phyloP scores from a whole-genome alignment of 2,113 vertebrate species.

The Lonchura striata region DNA sequence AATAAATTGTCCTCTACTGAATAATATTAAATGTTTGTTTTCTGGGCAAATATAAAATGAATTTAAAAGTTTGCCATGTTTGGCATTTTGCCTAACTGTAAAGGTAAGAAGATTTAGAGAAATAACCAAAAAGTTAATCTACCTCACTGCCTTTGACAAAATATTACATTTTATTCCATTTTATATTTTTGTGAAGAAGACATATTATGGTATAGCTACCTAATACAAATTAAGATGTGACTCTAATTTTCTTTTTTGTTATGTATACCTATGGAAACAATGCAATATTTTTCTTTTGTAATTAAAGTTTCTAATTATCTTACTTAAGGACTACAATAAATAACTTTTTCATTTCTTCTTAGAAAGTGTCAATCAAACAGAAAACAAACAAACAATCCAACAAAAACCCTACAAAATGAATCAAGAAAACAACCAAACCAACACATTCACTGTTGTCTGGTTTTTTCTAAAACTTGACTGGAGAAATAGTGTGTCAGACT shows the following conservation, averaged over 20 bases:
- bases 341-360: background rate
- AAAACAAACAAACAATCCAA: background rate
- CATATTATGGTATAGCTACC: background rate
- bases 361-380: background rate
- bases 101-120: background rate
- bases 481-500: background rate
- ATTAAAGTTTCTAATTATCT: background rate
- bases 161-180: background rate
- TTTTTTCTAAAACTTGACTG: background rate
- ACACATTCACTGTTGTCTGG: background rate
- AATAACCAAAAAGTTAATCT: background rate
- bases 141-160: background rate
- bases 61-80: constrained; percentile 30
- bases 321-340: background rate
- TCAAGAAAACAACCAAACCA: background rate
- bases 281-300: background rate
- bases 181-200: background rate
- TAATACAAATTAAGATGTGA: background rate
- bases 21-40: background rate
- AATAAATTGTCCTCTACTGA: background rate
- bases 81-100: background rate
- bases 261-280: background rate
- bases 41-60: background rate
- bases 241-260: too few species aligned
- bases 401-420: background rate